Conservation (phyloP, 2,113 vertebrate genomes). For the Pan paniscus region DNA sequence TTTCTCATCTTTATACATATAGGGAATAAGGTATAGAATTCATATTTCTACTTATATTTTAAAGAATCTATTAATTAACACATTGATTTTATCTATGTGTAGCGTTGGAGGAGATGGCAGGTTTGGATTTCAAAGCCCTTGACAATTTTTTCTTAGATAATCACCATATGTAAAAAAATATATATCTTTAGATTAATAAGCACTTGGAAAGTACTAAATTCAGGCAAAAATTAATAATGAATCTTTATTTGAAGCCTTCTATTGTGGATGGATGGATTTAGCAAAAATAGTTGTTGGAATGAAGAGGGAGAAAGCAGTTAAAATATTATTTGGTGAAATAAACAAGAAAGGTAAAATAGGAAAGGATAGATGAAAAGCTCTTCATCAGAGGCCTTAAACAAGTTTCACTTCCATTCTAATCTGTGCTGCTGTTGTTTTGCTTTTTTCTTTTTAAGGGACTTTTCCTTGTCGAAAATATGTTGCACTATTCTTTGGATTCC, state of each 20-base stretch:
- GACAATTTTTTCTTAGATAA: background rate
- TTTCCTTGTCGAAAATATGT: background rate
- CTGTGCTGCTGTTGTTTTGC: background rate
- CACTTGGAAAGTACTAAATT: background rate
- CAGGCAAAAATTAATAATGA: background rate
- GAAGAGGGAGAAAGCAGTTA: background rate
- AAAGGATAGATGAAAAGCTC: background rate
- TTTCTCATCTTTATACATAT: background rate
- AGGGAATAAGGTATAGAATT: background rate
- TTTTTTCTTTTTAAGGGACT: background rate
- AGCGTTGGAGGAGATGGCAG: background rate
- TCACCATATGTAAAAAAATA: background rate
- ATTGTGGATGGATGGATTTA: background rate
- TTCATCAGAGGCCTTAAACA: background rate
- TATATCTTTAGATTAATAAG: background rate
- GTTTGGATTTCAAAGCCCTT: background rate
- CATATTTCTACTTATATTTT: background rate
- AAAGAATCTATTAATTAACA: background rate
- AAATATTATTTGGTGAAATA: background rate
- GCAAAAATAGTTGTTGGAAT: background rate
- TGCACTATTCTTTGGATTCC: slow-evolving; percentile 4
- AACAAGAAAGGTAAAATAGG: background rate
- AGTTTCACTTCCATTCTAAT: background rate
- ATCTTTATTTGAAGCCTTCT: background rate
- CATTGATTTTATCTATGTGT: background rate